These are phyloP conservation scores for Delia radicum DNA, from an alignment of 1,140 invertebrate species.

Conservation along the genomic window DNA sequence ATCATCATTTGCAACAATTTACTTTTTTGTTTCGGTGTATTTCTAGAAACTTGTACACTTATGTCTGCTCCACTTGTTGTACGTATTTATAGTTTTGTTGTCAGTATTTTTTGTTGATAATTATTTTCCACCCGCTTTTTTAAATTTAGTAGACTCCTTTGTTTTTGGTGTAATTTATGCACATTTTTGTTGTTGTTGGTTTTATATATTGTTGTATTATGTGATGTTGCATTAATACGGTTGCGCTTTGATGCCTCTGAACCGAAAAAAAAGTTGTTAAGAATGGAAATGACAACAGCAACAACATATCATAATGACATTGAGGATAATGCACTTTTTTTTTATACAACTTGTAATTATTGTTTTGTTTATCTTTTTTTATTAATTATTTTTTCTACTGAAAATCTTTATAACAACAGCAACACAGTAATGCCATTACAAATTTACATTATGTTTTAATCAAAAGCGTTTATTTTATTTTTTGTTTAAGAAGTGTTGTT, in stretches of 20 bases:
- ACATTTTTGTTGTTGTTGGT: no score
- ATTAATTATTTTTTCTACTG: background rate
- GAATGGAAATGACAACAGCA: background rate
- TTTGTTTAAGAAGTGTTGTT: no score
- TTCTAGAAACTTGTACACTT: no score
- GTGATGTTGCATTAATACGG: background rate
- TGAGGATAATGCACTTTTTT: background rate
- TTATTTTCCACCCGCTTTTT: constrained; percentile 4
- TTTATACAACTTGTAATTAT: background rate
- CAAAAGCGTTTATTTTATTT: no score
- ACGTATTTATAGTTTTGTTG: background rate
- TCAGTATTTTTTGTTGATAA: background rate
- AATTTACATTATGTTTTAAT: background rate
- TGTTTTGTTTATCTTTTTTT: background rate
- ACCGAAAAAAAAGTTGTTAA: background rate
- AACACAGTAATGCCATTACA: background rate
- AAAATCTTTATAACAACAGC: background rate
- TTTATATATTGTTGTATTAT: background rate
- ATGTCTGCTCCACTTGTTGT: constrained; percentile 3
- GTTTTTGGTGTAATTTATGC: background rate
- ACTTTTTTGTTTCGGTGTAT: no score
- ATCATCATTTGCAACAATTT: no score
- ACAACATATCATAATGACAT: background rate
- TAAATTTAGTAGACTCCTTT: background rate
- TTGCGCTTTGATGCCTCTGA: background rate